Conservation (phyloP, 2,797 vertebrate species). For the Menidia menidia region DNA sequence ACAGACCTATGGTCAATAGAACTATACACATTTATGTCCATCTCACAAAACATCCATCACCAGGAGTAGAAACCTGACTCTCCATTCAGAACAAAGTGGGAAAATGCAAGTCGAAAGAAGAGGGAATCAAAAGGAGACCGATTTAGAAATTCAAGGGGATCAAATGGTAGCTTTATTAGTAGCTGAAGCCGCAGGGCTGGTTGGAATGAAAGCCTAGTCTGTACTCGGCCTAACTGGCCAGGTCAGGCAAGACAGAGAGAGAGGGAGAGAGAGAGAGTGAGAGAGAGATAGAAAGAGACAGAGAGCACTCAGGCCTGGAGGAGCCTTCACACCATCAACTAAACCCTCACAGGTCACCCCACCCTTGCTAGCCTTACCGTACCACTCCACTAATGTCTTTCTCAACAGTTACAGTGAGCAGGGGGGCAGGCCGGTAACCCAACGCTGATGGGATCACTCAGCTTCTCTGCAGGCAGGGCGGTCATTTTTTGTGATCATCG, state of each 20-base stretch:
- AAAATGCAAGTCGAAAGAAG: constrained; percentile 86
- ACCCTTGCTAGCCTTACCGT: constrained; percentile 63
- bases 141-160: constrained; percentile 95
- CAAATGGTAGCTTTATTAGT: constrained; percentile 97
- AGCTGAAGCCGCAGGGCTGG: constrained; percentile 88
- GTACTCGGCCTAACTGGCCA: constrained; percentile 83
- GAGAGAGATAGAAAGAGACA: constrained; percentile 52
- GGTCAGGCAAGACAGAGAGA: constrained; percentile 76
- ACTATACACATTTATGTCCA: constrained; percentile 35
- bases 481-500: constrained; percentile 69
- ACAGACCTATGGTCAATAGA: constrained; percentile 32
- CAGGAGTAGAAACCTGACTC: constrained; percentile 87
- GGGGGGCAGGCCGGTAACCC: constrained; percentile 72
- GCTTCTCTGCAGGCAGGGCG: constrained; percentile 62
- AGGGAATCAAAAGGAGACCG: constrained; percentile 91
- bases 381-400: constrained; percentile 72
- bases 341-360: constrained; percentile 70
- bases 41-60: constrained; percentile 82
- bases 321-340: constrained; percentile 78
- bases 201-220: constrained; percentile 92
- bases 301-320: constrained; percentile 74
- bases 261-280: constrained; percentile 34
- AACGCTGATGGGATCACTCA: constrained; percentile 78
- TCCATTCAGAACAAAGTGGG: constrained; percentile 87
- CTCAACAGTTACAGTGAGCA: constrained; percentile 77